These are phyloP conservation scores for Microplitis manilae DNA, from an alignment of 2,888 invertebrate species.

Conservation along the genomic window DNA sequence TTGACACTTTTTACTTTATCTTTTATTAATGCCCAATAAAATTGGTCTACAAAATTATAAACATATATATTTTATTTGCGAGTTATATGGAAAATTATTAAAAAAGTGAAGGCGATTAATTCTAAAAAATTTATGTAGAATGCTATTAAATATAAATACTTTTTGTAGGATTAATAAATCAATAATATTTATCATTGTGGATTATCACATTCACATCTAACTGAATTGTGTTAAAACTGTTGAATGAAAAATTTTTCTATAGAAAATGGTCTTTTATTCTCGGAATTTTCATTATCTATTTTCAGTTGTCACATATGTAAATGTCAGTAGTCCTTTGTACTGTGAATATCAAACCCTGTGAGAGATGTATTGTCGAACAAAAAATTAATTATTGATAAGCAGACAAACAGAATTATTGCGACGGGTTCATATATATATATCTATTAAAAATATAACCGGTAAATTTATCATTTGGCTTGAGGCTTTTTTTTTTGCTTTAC, in stretches of 20 bases:
- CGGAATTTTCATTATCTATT: neutral
- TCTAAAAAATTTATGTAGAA: too few species aligned
- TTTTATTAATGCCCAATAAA: too few species aligned
- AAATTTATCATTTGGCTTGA: slow-evolving; percentile 17
- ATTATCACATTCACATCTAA: neutral
- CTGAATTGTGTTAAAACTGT: neutral
- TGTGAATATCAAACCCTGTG: neutral
- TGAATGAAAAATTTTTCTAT: neutral
- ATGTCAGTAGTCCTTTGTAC: neutral
- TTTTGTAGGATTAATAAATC: neutral
- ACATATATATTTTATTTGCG: too few species aligned
- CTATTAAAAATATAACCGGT: neutral
- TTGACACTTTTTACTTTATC: too few species aligned
- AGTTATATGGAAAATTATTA: too few species aligned
- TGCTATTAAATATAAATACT: too few species aligned
- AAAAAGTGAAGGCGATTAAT: too few species aligned
- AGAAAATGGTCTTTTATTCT: neutral
- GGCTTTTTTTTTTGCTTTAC: slow-evolving; percentile 23
- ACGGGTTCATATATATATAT: neutral
- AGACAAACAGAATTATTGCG: neutral
- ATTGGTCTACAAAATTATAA: too few species aligned
- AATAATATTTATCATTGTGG: neutral
- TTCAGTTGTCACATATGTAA: neutral
- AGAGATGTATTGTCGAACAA: neutral
- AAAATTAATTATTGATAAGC: neutral